These are phyloP conservation scores for Fragum whitleyi DNA, from an alignment of 2,888 invertebrate species.

Conservation along the genomic window DNA sequence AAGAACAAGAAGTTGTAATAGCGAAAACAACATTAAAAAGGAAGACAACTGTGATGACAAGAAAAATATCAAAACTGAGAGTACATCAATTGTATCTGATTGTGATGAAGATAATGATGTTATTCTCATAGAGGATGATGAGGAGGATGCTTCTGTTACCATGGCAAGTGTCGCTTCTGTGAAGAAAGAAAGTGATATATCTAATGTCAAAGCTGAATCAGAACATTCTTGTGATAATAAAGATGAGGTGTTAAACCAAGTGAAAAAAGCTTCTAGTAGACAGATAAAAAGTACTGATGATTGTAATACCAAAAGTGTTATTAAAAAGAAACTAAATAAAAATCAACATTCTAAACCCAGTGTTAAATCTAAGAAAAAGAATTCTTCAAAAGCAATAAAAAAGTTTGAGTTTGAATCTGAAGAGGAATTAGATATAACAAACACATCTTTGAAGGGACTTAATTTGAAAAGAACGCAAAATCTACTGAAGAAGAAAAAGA, in stretches of 20 bases:
- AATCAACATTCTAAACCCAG: not conserved
- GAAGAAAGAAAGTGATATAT: not conserved
- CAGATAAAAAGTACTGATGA: not conserved
- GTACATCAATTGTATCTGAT: not conserved
- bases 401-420: conserved; percentile 53
- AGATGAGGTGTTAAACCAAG: not conserved
- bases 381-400: conserved; percentile 2
- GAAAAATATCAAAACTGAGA: not conserved
- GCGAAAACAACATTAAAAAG: not conserved
- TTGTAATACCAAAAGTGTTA: not conserved
- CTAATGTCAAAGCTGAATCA: not conserved
- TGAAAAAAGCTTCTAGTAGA: not conserved
- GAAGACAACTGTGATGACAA: not conserved
- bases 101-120: conserved; percentile 34
- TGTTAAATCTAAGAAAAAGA: conserved; percentile 4
- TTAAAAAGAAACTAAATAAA: not conserved
- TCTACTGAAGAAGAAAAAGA: conserved; percentile 69
- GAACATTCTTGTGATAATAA: conserved; percentile 12
- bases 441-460: conserved; percentile 72
- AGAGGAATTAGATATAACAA: conserved; percentile 52
- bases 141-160: conserved; percentile 40
- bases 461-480: conserved; percentile 74
- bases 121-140: conserved; percentile 41
- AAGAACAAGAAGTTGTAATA: conserved; percentile 18
- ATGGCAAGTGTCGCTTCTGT: not conserved